Evolutionary conservation across 2,888 invertebrate genomes (phyloP), one percentile per base, ranked within the genome.

Genomic region (Axea sp.): DNA sequence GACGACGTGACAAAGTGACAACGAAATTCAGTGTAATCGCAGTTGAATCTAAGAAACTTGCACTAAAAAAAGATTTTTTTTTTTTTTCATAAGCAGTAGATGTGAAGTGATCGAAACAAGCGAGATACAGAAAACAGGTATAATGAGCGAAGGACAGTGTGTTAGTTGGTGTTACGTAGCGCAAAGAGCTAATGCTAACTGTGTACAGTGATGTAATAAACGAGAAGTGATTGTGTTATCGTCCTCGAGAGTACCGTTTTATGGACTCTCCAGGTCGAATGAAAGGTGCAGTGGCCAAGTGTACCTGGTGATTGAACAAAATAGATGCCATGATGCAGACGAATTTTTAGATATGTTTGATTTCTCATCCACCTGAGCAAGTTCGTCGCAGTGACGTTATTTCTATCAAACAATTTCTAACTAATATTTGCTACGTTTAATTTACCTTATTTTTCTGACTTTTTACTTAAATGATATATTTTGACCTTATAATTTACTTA

Each of bases 261-360:
- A 67, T 69, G 65, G 69, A 41, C 69, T 68, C 73, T 76, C 73
- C 73, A 73, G 69, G 76, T 67, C 71, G 73, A 76, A 43, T 15
- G 11, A 76, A 82, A 84, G 86, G 87, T 87, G 87, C 84, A 87
- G 87, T 87, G 87, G 84, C 83, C 82, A 78, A 85, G 86, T 84
- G 86, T 84, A 84, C 77, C 78, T 86, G 82, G 87, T 86, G 85
- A 83, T 81, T 79, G 77, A 80, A 80, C 80, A 76, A 79, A 86
- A 86, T 87, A 86, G 86, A 86, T 86, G 82, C 85, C 83, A 81
- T 82, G 83, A 82, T 83, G 84, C 83, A 84, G 84, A 83, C 73
- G 79, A 83, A 78, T 30, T 5, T 33, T 75, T 77, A 59, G 76
- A 62, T 73, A 65, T 78, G 80, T 84, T 83, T 81, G 79, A 85